Percentiles rank a stretch among this genome's conserved stretches.
phyloP scores from a whole-genome alignment of 1,140 invertebrate species.

The Nylanderia fulva region DNA sequence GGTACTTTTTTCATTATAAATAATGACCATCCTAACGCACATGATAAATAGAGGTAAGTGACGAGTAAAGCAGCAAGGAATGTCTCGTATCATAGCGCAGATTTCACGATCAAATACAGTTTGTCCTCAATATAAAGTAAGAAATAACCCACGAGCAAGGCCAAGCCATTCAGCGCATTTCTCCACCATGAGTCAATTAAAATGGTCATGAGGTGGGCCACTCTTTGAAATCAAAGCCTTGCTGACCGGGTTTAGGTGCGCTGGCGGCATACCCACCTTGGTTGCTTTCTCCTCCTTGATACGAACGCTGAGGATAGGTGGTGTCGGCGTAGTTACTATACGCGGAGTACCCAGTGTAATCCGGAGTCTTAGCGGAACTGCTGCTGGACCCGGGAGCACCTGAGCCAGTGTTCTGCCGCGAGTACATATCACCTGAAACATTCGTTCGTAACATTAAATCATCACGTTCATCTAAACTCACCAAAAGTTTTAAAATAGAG shows the following conservation, averaged over 20 bases:
- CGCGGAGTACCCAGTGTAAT: slow-evolving; percentile 85
- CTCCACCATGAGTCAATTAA: slow-evolving; percentile 84
- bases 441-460: slow-evolving; percentile 57
- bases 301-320: slow-evolving; percentile 85
- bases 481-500: too few relatives aligned
- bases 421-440: slow-evolving; percentile 87
- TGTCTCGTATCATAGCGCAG: slow-evolving; percentile 58
- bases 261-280: slow-evolving; percentile 87
- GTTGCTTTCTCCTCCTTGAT: slow-evolving; percentile 85
- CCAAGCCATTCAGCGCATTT: slow-evolving; percentile 82
- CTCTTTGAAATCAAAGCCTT: slow-evolving; percentile 88
- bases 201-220: slow-evolving; percentile 88
- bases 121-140: slow-evolving; percentile 61
- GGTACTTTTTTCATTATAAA: slow-evolving; percentile 21
- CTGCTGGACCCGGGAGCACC: slow-evolving; percentile 86
- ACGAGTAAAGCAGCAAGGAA: slow-evolving; percentile 46
- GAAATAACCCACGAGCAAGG: slow-evolving; percentile 83
- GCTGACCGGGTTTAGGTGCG: slow-evolving; percentile 86
- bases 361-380: slow-evolving; percentile 85
- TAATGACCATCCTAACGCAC: not conserved
- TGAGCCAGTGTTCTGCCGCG: slow-evolving; percentile 85
- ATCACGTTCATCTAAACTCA: slow-evolving; percentile 13
- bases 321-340: slow-evolving; percentile 86
- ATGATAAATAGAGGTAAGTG: not conserved
- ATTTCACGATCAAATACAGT: slow-evolving; percentile 53